Conservation (phyloP, 2,888 invertebrate species). For the Sipha maydis region DNA sequence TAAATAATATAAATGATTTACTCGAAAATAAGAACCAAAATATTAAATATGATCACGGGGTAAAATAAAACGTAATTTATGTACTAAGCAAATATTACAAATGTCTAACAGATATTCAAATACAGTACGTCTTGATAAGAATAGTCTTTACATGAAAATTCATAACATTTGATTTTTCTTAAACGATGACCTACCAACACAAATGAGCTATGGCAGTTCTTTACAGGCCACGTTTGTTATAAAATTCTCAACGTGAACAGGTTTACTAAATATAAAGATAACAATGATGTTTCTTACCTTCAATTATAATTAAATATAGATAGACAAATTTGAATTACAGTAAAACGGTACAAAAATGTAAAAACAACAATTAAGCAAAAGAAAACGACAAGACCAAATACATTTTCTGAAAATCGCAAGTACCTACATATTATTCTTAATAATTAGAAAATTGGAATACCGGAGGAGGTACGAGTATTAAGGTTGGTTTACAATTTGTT, state of each 20-base stretch:
- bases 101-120: neutral
- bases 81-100: neutral
- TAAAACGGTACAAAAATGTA: neutral
- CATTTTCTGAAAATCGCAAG: neutral
- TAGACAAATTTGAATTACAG: neutral
- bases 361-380: too few species aligned
- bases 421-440: neutral
- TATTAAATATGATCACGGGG: neutral
- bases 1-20: neutral
- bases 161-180: neutral
- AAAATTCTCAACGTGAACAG: neutral
- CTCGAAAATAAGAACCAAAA: neutral
- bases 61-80: neutral
- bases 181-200: neutral
- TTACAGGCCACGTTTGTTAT: conserved; percentile 11
- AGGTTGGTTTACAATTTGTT: conserved; percentile 38
- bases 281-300: conserved; percentile 30
- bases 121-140: neutral
- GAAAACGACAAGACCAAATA: neutral
- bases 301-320: neutral
- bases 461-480: neutral
- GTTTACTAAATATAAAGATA: neutral
- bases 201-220: conserved; percentile 1
- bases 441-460: conserved; percentile 1
- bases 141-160: neutral